Percentiles rank a stretch among this genome's conserved stretches.
Evolutionary conservation across 2,113 vertebrate genomes (phyloP).

Genomic region (Prochilodus magdalenae): DNA sequence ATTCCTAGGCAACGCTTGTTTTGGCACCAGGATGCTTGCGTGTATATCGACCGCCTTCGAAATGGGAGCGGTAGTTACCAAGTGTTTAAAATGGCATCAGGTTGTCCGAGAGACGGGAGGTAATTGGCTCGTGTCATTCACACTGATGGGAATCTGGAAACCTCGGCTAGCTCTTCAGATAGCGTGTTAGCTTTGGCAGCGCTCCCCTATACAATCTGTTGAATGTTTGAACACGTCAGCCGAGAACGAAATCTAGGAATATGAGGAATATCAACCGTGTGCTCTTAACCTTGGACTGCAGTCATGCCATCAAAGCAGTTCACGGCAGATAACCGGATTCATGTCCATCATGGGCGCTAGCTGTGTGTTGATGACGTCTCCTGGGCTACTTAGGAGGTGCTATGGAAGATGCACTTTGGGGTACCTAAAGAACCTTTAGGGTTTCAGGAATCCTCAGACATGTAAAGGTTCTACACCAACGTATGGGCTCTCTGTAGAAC

Average conservation of each 20-base stretch:
- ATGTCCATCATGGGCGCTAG: no score
- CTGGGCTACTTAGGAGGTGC: no score
- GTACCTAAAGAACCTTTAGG: no score
- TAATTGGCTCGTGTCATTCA: not conserved
- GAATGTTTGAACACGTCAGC: not conserved
- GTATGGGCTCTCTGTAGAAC: no score
- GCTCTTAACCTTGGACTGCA: not conserved
- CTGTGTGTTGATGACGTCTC: no score
- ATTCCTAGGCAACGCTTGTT: conserved; percentile 67
- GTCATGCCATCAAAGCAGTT: no score
- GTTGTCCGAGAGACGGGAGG: conserved; percentile 27
- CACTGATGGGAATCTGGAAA: not conserved
- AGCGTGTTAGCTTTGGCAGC: not conserved
- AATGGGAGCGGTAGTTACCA: conserved; percentile 43
- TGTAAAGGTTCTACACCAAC: no score
- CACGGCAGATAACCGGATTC: no score
- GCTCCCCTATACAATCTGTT: not conserved
- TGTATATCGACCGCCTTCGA: not conserved
- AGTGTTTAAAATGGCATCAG: conserved; percentile 20
- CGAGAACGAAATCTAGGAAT: not conserved
- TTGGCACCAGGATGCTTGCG: conserved; percentile 63
- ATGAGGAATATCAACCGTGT: not conserved
- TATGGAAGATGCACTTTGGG: no score
- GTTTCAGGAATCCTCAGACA: no score
- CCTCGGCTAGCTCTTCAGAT: not conserved